A percentile compares a stretch with the other conserved stretches of the same genome.
phyloP scores from a whole-genome alignment of 2,888 invertebrate genomes.

The Marronus borbonicus region DNA sequence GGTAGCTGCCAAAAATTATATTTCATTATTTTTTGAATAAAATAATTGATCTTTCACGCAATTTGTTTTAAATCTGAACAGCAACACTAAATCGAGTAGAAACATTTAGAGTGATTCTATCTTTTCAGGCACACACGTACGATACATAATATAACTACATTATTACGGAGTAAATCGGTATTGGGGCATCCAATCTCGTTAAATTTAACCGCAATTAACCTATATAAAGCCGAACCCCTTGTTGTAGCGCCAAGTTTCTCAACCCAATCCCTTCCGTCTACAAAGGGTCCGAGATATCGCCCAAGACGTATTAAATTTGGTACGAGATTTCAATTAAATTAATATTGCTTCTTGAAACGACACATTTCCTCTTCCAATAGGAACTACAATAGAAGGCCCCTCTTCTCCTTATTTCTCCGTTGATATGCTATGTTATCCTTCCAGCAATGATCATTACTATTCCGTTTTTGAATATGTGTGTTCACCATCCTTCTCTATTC shows the following conservation, averaged over 20 bases:
- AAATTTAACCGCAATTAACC: conserved; percentile 27
- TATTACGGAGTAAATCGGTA: neutral
- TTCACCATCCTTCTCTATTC: conserved; percentile 15
- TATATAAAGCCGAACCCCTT: conserved; percentile 3
- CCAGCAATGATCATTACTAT: conserved; percentile 36
- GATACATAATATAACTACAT: too few species aligned
- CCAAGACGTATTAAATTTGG: conserved; percentile 37
- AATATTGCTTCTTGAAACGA: conserved; percentile 26
- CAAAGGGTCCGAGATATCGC: conserved; percentile 29
- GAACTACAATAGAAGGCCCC: neutral
- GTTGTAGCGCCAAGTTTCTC: conserved; percentile 13
- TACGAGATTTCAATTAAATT: conserved; percentile 32
- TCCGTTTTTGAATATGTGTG: neutral
- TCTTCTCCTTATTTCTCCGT: neutral
- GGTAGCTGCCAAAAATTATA: too few species aligned
- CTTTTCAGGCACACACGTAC: too few species aligned
- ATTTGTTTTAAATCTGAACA: too few species aligned
- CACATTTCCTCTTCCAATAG: neutral
- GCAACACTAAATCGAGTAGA: too few species aligned
- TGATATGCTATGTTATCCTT: conserved; percentile 18
- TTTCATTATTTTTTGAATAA: too few species aligned
- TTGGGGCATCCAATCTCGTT: neutral
- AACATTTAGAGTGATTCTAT: too few species aligned
- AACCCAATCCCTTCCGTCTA: neutral
- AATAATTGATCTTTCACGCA: too few species aligned